Evolutionary conservation across 2,113 vertebrate species (phyloP), one percentile per base, ranked within the genome.

Genomic region (Pygoscelis antarcticus): DNA sequence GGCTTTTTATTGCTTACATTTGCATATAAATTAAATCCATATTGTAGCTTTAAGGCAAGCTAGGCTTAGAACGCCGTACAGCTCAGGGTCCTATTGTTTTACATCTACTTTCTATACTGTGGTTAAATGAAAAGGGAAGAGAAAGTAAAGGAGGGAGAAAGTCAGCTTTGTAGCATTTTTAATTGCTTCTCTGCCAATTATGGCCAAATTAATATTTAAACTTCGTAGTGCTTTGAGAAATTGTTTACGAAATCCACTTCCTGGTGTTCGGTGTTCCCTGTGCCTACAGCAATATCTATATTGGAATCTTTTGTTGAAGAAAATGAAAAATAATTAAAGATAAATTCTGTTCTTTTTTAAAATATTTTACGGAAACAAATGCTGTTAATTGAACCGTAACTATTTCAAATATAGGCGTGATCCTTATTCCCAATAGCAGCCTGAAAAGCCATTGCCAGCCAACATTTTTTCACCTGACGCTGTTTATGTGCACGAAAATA

Each of bases 1-100:
- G 98, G 97, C 98, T 99, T 99, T 98, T 98, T 99, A 99, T 99
- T 99, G 98, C 99, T 98, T 98, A 98, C 97, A 99, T 99, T 99
- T 99, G 99, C 99, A 99, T 99, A 99, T 99, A 99, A 99, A 99
- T 99, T 99, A 99, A 99, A 99, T 98, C 98, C 98, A 99, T 99
- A 99, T 99, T 99, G 99, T 99, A 98, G 99, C 99, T 99, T 98
- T 99, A 98, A 99, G 99, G 99, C 99, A 99, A 98, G 98, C 98
- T 98, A 87, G 98, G 98, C 98, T 98, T 98, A 99, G 98, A 99
- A 99, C 95, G 97, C 98, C 88, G 94, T 98, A 97, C 98, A 98
- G 99, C 99, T 98, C 97, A 80, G 97, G 98, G 97, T 98, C 98
- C 98, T 98, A 99, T 99, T 99, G 99, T 99, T 99, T 99, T 99